Percentiles rank a stretch among this genome's conserved stretches.
Evolutionary conservation across 1,140 invertebrate genomes (phyloP).

Genomic region (Diuraphis noxia): DNA sequence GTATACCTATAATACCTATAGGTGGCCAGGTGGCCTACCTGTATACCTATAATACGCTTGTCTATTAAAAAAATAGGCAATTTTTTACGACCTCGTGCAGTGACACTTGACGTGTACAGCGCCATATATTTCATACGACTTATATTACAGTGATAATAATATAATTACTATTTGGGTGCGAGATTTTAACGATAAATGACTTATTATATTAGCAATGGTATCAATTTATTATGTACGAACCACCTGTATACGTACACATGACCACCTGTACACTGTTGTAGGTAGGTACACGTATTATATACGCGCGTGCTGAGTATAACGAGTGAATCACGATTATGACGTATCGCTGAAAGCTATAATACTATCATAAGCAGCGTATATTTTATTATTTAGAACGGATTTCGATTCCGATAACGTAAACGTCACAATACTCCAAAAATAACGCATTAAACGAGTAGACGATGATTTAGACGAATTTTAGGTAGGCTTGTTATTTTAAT

Average conservation of each 20-base stretch:
- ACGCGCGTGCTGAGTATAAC: neutral
- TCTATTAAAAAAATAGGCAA: neutral
- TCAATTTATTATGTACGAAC: neutral
- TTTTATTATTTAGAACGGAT: neutral
- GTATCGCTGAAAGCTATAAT: neutral
- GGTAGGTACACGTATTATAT: no score
- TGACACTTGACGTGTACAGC: neutral
- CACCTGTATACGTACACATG: neutral
- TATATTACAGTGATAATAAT: neutral
- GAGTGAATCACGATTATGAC: neutral
- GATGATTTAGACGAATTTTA: neutral
- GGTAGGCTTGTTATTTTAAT: neutral
- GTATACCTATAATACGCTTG: neutral
- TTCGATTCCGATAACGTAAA: neutral
- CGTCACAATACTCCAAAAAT: neutral
- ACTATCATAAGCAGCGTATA: neutral
- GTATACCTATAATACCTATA: neutral
- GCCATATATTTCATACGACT: neutral
- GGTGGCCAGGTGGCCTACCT: no score
- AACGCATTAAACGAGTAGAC: no score
- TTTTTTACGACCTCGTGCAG: slow-evolving; percentile 38
- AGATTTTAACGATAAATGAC: slow-evolving; percentile 4
- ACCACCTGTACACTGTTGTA: neutral
- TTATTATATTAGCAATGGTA: neutral
- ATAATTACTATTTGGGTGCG: neutral